Evolutionary conservation across 2,888 invertebrate species (phyloP), one percentile per base, ranked within the genome.

Genomic region (Erebia palarica): DNA sequence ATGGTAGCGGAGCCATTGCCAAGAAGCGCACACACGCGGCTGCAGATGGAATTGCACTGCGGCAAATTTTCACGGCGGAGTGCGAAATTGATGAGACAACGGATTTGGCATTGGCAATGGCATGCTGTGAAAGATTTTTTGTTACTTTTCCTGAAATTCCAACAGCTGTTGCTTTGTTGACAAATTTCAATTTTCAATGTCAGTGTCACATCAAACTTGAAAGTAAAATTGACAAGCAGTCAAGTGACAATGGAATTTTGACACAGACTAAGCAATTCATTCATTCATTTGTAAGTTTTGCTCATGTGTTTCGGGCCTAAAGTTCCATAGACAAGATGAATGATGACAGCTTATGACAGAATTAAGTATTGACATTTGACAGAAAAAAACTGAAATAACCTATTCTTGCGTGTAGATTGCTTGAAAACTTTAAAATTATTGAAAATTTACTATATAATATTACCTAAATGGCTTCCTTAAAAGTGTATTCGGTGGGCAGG

Each of bases 401-500:
- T 87, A 79, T 79, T 87, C 79, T 79, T 76, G 78, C 75, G 75
- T 71, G 68, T 65, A 65, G 68, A 72, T 73, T 75, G 21, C n/a
- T 69, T 11, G 3, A 44, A 57, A 57, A 58, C 11, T 63, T 63
- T 16, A 59, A 70, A 69, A 65, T 68, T 59, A 65, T 68, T 53
- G 53, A 42, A 72, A 63, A 71, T 69, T 65, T 73, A 68, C 49
- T 47, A 13, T 27, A 14, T 27, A 61, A 58, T 58, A 51, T 70
- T 59, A 68, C 49, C 42, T 65, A 72, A 82, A 94, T 94, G 94
- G 90, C 94, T 81, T 92, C 94, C 65, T 80, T 94, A 76, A 91
- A 88, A 80, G 87, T 91, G 79, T 94, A 92, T 87, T 88, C 91
- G 75, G 82, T 92, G 72, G 86, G 92, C 65, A 90, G 90, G 85